These are phyloP conservation scores for Myiozetetes cayanensis DNA, from an alignment of 2,113 vertebrate species.

Conservation along the genomic window DNA sequence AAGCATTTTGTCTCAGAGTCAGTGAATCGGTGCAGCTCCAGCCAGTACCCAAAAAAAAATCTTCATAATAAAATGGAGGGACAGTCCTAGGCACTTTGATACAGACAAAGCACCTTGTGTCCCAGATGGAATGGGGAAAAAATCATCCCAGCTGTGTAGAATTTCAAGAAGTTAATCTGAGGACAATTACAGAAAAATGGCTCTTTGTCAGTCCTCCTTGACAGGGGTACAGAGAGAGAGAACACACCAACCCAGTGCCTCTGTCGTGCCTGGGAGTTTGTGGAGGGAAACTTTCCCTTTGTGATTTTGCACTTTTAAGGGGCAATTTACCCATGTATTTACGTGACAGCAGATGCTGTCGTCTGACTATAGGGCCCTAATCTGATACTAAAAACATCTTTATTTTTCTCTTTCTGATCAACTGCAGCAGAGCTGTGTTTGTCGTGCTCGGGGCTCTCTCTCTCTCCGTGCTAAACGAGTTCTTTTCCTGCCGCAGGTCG, in stretches of 20 bases:
- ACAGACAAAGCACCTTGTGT: background rate
- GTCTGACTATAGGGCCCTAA: background rate
- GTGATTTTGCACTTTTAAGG: background rate
- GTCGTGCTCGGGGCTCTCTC: background rate
- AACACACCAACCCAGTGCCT: background rate
- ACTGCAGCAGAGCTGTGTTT: background rate
- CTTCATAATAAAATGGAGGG: background rate
- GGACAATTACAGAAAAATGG: background rate
- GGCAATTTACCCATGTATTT: background rate
- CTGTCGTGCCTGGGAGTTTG: background rate
- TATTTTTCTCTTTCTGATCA: background rate
- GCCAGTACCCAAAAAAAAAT: background rate
- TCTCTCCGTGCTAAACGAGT: background rate
- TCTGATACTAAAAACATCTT: background rate
- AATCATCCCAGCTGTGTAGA: background rate
- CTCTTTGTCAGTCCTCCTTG: background rate
- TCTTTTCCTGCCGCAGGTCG: constrained; percentile 72
- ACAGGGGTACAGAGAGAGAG: background rate
- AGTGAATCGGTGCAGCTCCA: background rate
- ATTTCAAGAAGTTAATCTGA: background rate
- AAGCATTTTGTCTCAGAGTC: background rate
- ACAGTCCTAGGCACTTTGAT: background rate
- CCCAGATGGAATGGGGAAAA: background rate
- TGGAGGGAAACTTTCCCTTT: background rate
- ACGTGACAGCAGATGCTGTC: background rate